Evolutionary conservation across 2,888 invertebrate species (phyloP).

Genomic region (Eristalinus aeneus): DNA sequence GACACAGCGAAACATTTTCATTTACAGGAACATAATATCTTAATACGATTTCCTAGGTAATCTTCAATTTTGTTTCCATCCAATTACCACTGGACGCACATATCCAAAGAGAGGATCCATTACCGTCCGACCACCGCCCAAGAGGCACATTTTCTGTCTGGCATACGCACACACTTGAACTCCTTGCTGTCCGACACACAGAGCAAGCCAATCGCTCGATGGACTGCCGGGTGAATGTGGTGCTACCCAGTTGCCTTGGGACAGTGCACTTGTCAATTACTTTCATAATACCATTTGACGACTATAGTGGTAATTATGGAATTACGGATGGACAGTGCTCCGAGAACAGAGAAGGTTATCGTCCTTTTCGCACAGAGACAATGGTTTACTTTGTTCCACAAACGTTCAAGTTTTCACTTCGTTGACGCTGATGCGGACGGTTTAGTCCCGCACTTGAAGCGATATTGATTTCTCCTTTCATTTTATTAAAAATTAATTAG

Average conservation of each 20-base stretch:
- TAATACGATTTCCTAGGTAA: constrained; percentile 65
- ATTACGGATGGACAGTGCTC: constrained; percentile 25
- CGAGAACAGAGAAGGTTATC: background rate
- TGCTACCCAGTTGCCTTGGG: constrained; percentile 10
- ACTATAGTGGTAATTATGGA: constrained; percentile 52
- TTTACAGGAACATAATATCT: constrained; percentile 55
- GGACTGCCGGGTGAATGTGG: background rate
- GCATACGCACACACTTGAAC: background rate
- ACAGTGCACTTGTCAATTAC: constrained; percentile 47
- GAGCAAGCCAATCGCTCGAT: background rate
- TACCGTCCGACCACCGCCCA: background rate
- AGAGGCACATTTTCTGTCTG: background rate
- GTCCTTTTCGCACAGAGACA: constrained; percentile 11
- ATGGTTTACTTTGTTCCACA: background rate
- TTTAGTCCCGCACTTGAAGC: background rate
- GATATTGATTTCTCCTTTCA: constrained; percentile 59
- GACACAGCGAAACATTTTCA: constrained; percentile 15
- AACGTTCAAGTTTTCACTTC: background rate
- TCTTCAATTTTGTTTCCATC: constrained; percentile 64
- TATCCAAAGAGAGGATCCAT: constrained; percentile 6
- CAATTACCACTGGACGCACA: constrained; percentile 54
- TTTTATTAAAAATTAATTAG: constrained; percentile 67
- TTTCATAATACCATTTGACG: constrained; percentile 53
- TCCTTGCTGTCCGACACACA: background rate
- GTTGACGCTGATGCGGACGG: background rate